Evolutionary conservation across 2,113 vertebrate genomes (phyloP), one percentile per base, ranked within the genome.

Genomic region (Leucopternis melanops): DNA sequence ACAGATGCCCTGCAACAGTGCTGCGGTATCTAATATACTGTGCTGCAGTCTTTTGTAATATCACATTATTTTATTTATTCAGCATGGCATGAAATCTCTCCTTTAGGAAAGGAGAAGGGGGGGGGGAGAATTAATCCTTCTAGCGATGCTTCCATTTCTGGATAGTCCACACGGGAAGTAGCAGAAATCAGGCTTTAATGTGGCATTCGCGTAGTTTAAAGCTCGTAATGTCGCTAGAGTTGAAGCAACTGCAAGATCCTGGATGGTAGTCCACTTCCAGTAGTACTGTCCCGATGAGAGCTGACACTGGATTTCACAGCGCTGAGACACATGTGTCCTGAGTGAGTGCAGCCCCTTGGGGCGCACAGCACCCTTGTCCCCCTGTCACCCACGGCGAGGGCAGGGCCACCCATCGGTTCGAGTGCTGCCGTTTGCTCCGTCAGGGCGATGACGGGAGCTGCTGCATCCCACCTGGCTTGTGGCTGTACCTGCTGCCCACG

Each of bases 21-120:
- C 55, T 70, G 75, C 36, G 86, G 66, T 78, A 49, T 84, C 96
- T 95, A 74, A 94, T 66, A 84, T 6, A 61, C 93, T 55, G 62
- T 11, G 57, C 88, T 54, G 82, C 34, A 42, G 72, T 77, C 95
- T 95, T 95, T 86, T 86, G 75, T 88, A 70, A 29, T 93, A 77
- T 92, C 29, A 7, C 52, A 36, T 88, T 89, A 80, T 92, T 96
- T 94, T 97, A 81, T 86, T 95, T 97, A 95, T 94, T 91, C 88
- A 89, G 22, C 16, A 26, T 82, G 94, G 93, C 92, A 86, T 84
- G 94, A 95, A 93, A 94, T 89, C 67, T 67, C 87, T 73, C 96
- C 65, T 62, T 63, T 59, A 94, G 96, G 82, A 90, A 88, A 81
- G 67, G 20, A 50, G 38, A 59, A 58, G 58, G 13, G 20, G 10